A percentile compares a stretch with the other conserved stretches of the same genome.
Evolutionary conservation across 2,888 invertebrate species (phyloP).

Genomic region (Silvanus unidentatus): DNA sequence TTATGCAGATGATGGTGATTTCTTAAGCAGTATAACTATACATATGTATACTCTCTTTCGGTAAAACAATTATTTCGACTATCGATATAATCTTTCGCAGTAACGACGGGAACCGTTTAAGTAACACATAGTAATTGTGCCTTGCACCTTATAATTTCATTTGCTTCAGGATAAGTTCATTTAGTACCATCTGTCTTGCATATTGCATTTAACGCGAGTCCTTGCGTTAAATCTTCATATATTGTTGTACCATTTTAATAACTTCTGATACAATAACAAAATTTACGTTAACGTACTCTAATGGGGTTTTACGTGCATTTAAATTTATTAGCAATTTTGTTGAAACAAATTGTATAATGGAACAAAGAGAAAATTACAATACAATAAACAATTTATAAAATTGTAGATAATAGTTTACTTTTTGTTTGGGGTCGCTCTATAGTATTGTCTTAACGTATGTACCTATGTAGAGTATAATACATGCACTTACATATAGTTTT

Average conservation of each 20-base stretch:
- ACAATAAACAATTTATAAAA: no score
- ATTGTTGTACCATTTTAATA: no score
- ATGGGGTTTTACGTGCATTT: no score
- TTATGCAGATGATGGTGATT: neutral
- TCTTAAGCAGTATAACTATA: neutral
- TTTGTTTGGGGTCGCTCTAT: conserved; percentile 16
- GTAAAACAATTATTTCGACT: conserved; percentile 33
- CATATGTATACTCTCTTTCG: conserved; percentile 20
- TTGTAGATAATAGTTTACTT: neutral
- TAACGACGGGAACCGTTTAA: conserved; percentile 36
- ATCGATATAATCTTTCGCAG: conserved; percentile 33
- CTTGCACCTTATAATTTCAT: conserved; percentile 39
- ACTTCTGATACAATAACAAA: neutral
- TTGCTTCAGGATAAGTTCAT: conserved; percentile 37
- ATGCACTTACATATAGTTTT: conserved; percentile 13
- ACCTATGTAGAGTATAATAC: no score
- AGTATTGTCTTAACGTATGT: conserved; percentile 4
- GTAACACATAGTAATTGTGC: conserved; percentile 34
- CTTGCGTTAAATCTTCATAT: no score
- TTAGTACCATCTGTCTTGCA: conserved; percentile 37
- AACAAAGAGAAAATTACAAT: no score
- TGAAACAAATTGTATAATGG: no score
- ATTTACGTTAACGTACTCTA: neutral
- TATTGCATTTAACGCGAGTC: conserved; percentile 10
- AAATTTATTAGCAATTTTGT: no score